phyloP scores from a whole-genome alignment of 1,140 invertebrate genomes.

The Brachionus manjavacas region DNA sequence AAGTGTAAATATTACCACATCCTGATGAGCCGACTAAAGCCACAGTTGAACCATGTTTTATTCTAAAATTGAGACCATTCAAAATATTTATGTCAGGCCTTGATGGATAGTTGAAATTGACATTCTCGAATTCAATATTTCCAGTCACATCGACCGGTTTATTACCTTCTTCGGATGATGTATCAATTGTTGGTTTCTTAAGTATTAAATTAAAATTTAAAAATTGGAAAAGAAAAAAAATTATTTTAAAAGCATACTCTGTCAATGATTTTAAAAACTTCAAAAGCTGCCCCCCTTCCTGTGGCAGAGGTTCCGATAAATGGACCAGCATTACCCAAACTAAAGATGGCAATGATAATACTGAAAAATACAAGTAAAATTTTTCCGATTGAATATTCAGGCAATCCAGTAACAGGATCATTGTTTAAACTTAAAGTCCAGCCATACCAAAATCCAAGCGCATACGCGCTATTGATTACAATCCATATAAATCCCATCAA shows the following conservation, averaged over 20 bases:
- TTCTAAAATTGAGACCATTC: slow-evolving; percentile 60
- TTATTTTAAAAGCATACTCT: slow-evolving; percentile 51
- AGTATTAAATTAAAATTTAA: background rate
- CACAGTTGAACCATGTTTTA: slow-evolving; percentile 68
- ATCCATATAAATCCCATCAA: slow-evolving; percentile 37
- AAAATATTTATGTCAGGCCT: slow-evolving; percentile 56
- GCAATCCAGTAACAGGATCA: background rate
- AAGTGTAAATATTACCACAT: slow-evolving; percentile 64
- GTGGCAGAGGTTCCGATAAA: slow-evolving; percentile 71
- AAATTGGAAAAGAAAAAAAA: background rate
- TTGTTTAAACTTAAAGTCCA: background rate
- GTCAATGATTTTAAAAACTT: slow-evolving; percentile 73
- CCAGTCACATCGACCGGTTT: slow-evolving; percentile 39
- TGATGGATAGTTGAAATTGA: slow-evolving; percentile 58
- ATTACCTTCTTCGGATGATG: background rate
- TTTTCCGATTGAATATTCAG: slow-evolving; percentile 31
- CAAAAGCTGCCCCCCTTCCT: slow-evolving; percentile 71
- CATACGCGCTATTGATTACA: slow-evolving; percentile 24
- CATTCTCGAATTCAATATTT: slow-evolving; percentile 55
- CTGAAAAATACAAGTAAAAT: slow-evolving; percentile 51
- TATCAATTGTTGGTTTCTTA: slow-evolving; percentile 4
- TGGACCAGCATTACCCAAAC: slow-evolving; percentile 75
- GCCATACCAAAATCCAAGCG: slow-evolving; percentile 39
- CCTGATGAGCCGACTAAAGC: slow-evolving; percentile 80
- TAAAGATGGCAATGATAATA: slow-evolving; percentile 76